Base-by-base conservation (phyloP, 1,140 invertebrate genomes). In the Aradophagus sp. region DNA sequence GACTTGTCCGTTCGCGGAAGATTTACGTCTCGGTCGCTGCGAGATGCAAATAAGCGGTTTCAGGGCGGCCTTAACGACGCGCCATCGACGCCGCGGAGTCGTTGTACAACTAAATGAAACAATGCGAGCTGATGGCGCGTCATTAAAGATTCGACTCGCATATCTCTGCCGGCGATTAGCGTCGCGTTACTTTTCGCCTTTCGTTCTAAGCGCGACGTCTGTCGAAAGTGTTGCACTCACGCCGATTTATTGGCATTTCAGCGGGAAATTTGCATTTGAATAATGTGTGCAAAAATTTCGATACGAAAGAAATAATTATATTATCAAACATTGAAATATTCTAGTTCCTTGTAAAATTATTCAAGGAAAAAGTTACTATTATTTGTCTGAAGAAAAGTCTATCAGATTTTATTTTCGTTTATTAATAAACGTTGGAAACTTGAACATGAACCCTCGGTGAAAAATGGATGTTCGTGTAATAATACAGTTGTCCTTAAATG, bases 81-180 rank as follows among this genome's bases (percentile, higher is more conserved):
- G 45, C 39, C 42, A 61, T 53, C 48, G 44, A 35, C 58, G 45
- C n/a, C 44, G 67, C 36, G 23, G 52, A 53, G 32, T 27, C 47
- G 47, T 45, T 39, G 39, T 26, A 32, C 42, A 48, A 65, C 47
- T 59, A 58, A 61, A 50, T 56, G 61, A 66, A 66, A 72, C 68
- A 72, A 72, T 72, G 61, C 61, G 29, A 41, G 61, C 61, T 72
- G 61, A 66, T 71, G 59, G 61, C 27, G 61, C 55, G 35, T 55
- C 55, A 66, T 66, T 72, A 72, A 48, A 61, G 53, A 66, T 66
- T 72, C 61, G 61, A 72, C 48, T 41, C 41, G 61, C 55, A 61
- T 61, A 66, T 66, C 68, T 55, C 29, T 38, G 31, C 10, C 14
- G 53, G 32, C 61, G 68, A 66, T 72, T 66, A 66, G 61, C 36